Conservation (phyloP, 2,797 vertebrate species). For the Crenuchus spilurus region DNA sequence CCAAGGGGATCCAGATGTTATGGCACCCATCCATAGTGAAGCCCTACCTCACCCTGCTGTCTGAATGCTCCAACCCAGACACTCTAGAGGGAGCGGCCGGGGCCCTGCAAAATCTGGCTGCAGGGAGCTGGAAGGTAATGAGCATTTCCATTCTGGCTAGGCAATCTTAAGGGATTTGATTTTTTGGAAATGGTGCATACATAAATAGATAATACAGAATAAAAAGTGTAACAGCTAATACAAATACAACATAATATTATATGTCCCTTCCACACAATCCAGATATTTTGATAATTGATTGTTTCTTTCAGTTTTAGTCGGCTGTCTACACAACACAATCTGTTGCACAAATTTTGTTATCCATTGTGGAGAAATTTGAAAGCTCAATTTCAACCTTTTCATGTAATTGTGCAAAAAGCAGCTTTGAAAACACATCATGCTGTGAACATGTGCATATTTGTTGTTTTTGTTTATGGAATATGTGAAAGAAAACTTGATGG, state of each 20-base stretch:
- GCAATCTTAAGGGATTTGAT: background rate
- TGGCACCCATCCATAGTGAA: conserved; percentile 99
- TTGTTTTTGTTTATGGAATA: no score
- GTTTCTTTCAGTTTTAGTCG: no score
- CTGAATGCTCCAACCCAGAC: conserved; percentile 98
- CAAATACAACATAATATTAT: background rate
- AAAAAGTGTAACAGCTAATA: background rate
- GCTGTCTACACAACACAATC: no score
- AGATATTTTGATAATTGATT: no score
- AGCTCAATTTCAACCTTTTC: no score
- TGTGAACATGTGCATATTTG: no score
- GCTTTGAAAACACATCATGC: no score
- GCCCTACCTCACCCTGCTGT: conserved; percentile 99
- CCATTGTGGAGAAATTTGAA: no score
- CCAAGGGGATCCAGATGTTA: conserved; percentile 98
- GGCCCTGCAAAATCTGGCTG: conserved; percentile 97
- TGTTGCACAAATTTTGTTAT: no score
- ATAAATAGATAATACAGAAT: background rate
- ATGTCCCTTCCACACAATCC: no score
- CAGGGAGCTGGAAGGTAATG: conserved; percentile 98
- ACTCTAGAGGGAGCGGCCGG: conserved; percentile 97
- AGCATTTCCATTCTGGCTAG: conserved; percentile 26
- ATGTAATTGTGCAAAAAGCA: no score
- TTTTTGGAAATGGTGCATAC: background rate
- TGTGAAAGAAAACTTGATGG: no score